Percentiles rank a stretch among this genome's conserved stretches.
Conservation (phyloP, 2,888 invertebrate species). For the Netelia inedita region DNA sequence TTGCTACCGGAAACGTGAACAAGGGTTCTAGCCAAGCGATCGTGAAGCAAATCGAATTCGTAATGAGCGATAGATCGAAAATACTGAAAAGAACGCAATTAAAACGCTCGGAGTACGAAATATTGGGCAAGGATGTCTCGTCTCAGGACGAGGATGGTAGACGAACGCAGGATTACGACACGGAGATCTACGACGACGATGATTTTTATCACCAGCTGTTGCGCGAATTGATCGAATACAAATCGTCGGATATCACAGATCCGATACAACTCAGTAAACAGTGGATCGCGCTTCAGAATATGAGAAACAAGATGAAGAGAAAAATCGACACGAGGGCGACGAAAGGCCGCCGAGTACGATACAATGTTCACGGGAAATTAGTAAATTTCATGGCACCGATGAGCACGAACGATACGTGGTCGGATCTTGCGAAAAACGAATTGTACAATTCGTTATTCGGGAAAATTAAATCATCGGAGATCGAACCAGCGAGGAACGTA, state of each 20-base stretch:
- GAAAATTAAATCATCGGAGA: conserved; percentile 80
- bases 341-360: conserved; percentile 96
- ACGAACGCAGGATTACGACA: conserved; percentile 88
- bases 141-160: conserved; percentile 79
- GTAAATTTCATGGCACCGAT: conserved; percentile 96
- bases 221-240: conserved; percentile 96
- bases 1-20: conserved; percentile 89
- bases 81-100: conserved; percentile 92
- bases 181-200: conserved; percentile 97
- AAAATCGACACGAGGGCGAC: conserved; percentile 97
- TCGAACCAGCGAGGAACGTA: conserved; percentile 33
- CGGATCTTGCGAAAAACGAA: conserved; percentile 92
- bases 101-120: conserved; percentile 91
- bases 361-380: conserved; percentile 93
- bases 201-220: conserved; percentile 98
- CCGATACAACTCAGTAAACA: conserved; percentile 95
- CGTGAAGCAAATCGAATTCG: conserved; percentile 94
- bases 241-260: conserved; percentile 93
- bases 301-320: conserved; percentile 96
- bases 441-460: conserved; percentile 94
- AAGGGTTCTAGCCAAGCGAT: conserved; percentile 88
- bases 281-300: conserved; percentile 96
- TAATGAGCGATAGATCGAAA: conserved; percentile 91
- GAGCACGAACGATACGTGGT: conserved; percentile 89
- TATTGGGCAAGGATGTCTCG: conserved; percentile 87